Base-by-base conservation (phyloP, 2,888 invertebrate species). In the Dioctria rufipes region DNA sequence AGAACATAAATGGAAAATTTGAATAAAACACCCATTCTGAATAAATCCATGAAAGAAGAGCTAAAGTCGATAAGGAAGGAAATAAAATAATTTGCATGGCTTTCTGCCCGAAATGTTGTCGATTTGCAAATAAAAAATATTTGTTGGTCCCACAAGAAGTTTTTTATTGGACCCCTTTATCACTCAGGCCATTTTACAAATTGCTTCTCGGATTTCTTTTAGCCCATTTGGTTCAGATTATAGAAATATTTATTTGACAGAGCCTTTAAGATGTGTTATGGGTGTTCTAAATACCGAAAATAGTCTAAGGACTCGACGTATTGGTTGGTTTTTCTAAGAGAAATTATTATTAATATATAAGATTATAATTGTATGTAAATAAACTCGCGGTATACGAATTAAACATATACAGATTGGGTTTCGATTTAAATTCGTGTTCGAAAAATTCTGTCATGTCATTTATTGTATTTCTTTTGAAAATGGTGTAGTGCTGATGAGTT, bases 51-150 rank as follows among this genome's bases (percentile, higher is more conserved):
- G 60, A 43, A 40, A 75, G 49, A 80, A 61, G 69, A 69, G 42
- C 60, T 40, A 49, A 58, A 58, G 73, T 37, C 81, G 81, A 81
- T 81, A 81, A 81, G 78, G 71, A 66, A 75, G 58, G 79, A 75
- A 79, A 80, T 79, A 79, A 73, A 73, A 81, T 79, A 80, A 81
- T 81, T 80, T 81, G 60, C 79, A 80, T 81, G 73, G 71, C 78
- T 78, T 71, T 67, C 78, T 42, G 58, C 51, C 49, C 54, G 13
- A 61, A 73, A 37, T 25, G 58, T 60, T 73, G 60, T 42, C 60
- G 58, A 60, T 73, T 54, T 73, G 73, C 40, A 58, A 73, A 73
- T 73, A 73, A 58, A 71, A 73, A 54, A 73, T 69, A 51, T 25
- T 69, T 51, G 49, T 51, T 37, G 25, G 49, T 69, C 51, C 51